Percentiles rank a stretch among this genome's conserved stretches.
Conservation (phyloP, 2,888 invertebrate genomes). For the Emesis castigata region DNA sequence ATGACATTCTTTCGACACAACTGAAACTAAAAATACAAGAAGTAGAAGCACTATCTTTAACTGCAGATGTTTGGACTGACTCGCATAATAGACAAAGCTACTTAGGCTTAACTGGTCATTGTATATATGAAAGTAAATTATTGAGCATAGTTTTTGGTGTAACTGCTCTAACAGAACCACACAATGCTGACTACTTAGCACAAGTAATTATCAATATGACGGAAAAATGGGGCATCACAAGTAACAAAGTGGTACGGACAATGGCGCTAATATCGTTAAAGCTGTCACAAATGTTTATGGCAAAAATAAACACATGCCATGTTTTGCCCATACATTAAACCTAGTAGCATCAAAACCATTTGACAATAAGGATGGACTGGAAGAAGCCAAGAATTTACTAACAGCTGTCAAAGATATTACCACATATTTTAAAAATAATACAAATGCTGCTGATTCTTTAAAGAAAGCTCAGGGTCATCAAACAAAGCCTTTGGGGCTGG, state of each 20-base stretch:
- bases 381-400: constrained; percentile 65
- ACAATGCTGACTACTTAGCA: constrained; percentile 62
- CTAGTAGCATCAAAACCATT: constrained; percentile 66
- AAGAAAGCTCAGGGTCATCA: constrained; percentile 60
- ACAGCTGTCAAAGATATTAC: constrained; percentile 66
- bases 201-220: constrained; percentile 56
- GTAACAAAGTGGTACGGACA: constrained; percentile 57
- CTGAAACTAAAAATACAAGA: constrained; percentile 53
- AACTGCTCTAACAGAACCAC: constrained; percentile 57
- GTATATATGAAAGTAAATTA: too few relatives aligned
- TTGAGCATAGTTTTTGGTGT: constrained; percentile 42
- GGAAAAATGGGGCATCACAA: constrained; percentile 49
- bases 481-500: constrained; percentile 61
- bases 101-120: too few relatives aligned
- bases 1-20: constrained; percentile 52
- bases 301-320: constrained; percentile 63
- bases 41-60: constrained; percentile 58
- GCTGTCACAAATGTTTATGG: constrained; percentile 64
- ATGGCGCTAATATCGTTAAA: constrained; percentile 60
- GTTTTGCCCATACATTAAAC: constrained; percentile 65
- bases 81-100: constrained; percentile 28
- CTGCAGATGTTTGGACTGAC: constrained; percentile 66
- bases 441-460: constrained; percentile 66
- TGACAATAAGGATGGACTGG: constrained; percentile 63
- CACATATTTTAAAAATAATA: constrained; percentile 65